These are phyloP conservation scores for Gulo gulo DNA, from an alignment of 2,113 vertebrate species.

Conservation along the genomic window DNA sequence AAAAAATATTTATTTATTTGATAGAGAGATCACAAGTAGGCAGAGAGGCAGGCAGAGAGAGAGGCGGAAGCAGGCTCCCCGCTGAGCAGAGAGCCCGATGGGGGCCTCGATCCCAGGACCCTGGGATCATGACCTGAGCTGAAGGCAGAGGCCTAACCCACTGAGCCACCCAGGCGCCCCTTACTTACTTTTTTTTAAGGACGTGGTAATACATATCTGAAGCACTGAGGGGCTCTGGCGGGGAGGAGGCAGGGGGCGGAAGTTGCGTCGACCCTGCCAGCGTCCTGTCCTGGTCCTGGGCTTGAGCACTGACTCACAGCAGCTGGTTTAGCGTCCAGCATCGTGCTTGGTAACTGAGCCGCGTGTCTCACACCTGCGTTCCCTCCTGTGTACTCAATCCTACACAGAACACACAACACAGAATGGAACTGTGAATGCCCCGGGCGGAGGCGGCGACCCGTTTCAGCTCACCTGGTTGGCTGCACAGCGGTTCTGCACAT, in stretches of 20 bases:
- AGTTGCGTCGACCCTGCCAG: accelerated
- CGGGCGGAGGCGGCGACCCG: accelerated
- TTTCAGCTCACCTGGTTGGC: background rate
- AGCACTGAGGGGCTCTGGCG: accelerated
- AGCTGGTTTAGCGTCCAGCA: accelerated
- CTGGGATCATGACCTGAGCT: no score
- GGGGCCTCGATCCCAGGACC: no score
- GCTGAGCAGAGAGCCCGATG: no score
- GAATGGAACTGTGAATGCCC: background rate
- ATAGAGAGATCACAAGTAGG: no score
- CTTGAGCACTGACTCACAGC: accelerated
- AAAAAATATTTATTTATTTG: no score
- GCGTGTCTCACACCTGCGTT: background rate
- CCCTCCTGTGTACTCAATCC: background rate
- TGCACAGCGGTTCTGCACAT: accelerated
- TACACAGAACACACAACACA: background rate
- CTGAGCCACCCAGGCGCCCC: no score
- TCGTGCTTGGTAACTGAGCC: accelerated
- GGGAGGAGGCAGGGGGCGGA: background rate
- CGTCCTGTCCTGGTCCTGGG: accelerated
- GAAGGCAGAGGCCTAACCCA: no score
- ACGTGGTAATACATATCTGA: background rate
- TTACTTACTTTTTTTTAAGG: background rate
- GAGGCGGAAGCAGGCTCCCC: no score
- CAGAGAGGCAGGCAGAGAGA: no score